Evolutionary conservation across 2,797 vertebrate species (phyloP).

Genomic region (Sparus aurata): DNA sequence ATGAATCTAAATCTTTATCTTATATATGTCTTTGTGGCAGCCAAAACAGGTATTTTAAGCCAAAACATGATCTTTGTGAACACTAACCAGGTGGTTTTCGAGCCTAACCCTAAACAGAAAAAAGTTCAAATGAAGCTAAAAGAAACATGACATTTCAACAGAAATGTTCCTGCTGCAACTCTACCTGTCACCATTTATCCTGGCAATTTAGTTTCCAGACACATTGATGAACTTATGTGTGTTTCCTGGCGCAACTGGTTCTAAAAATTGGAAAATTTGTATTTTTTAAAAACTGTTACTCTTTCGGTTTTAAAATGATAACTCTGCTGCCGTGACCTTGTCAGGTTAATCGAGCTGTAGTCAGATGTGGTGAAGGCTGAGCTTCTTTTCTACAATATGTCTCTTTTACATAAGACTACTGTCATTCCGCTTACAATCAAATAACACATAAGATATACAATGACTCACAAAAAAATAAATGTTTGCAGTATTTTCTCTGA

Average conservation of each 20-base stretch:
- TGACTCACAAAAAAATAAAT: slow-evolving; percentile 36
- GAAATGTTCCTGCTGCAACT: neutral
- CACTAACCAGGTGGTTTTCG: too few species aligned
- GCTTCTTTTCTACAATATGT: neutral
- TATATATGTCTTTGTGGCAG: neutral
- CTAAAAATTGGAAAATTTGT: neutral
- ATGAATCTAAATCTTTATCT: neutral
- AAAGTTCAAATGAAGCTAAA: too few species aligned
- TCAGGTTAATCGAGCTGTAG: neutral
- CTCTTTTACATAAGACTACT: neutral
- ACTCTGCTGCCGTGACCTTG: neutral
- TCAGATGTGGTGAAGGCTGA: neutral
- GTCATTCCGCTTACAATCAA: slow-evolving; percentile 4
- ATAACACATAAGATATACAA: slow-evolving; percentile 16
- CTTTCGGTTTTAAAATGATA: neutral
- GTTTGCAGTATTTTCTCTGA: slow-evolving; percentile 25
- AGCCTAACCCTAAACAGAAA: too few species aligned
- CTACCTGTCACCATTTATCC: too few species aligned
- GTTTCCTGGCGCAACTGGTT: neutral
- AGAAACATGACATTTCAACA: too few species aligned
- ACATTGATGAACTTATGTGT: neutral
- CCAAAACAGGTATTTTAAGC: too few species aligned
- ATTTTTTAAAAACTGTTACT: neutral
- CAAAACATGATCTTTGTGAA: neutral
- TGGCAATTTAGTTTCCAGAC: too few species aligned